Conservation (phyloP, 2,113 vertebrate genomes). For the Martes martes region DNA sequence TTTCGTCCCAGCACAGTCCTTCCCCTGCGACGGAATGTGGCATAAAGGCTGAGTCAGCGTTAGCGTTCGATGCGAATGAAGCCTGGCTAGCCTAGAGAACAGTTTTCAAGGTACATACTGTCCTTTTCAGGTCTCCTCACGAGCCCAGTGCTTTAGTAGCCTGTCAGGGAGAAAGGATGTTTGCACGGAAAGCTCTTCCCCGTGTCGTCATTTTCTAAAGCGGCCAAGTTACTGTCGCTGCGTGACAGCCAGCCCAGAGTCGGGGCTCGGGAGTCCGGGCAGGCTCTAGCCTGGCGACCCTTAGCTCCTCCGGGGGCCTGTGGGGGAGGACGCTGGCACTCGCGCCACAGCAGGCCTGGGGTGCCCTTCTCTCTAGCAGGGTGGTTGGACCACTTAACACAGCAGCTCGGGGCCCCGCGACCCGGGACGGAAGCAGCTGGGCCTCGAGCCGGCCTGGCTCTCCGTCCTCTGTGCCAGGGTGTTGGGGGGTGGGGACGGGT, state of each 20-base stretch:
- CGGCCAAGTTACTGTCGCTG: background rate
- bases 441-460: background rate
- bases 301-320: too few species aligned
- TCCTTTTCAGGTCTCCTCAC: background rate
- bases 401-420: background rate
- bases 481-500: background rate
- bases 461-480: background rate
- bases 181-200: accelerated
- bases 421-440: background rate
- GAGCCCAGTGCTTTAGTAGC: background rate
- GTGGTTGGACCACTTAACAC: accelerated
- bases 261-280: background rate
- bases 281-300: background rate
- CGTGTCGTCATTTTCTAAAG: background rate
- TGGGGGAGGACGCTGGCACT: background rate
- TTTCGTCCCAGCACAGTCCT: constrained; percentile 81
- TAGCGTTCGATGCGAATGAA: constrained; percentile 83
- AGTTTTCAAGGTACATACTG: constrained; percentile 87
- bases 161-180: background rate
- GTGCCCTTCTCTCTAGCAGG: background rate
- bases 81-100: constrained; percentile 86
- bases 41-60: constrained; percentile 81
- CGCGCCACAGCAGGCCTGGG: background rate
- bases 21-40: constrained; percentile 85
- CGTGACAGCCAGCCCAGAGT: accelerated